A percentile compares a stretch with the other conserved stretches of the same genome.
Conservation (phyloP, 2,113 vertebrate species). For the Proteles cristata region DNA sequence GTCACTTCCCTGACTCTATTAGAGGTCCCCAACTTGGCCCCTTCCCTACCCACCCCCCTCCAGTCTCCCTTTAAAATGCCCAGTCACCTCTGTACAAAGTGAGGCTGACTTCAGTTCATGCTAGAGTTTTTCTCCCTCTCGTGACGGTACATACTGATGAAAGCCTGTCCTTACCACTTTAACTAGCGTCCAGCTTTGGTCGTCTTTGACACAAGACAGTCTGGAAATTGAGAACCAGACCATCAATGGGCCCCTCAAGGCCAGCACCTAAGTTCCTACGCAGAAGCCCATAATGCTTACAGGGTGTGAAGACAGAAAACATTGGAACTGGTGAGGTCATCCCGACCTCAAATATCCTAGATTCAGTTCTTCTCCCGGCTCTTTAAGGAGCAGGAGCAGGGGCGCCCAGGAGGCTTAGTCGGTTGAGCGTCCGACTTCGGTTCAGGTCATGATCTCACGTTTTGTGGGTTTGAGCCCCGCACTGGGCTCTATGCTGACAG, state of each 20-base stretch:
- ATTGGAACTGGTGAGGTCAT: fast-evolving
- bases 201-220: neutral
- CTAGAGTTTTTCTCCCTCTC: neutral
- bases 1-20: neutral
- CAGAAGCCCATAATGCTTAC: fast-evolving
- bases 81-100: no score
- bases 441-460: no score
- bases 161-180: neutral
- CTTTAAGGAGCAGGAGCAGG: no score
- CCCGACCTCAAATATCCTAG: neutral
- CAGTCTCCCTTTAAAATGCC: neutral
- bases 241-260: neutral
- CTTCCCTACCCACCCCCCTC: no score
- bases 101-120: fast-evolving
- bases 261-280: no score
- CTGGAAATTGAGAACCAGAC: neutral
- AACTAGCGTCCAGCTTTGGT: neutral
- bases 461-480: no score
- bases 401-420: no score
- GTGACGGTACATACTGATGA: fast-evolving
- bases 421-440: no score
- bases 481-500: no score
- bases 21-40: neutral
- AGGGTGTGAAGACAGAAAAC: fast-evolving
- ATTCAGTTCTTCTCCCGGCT: no score